These are phyloP conservation scores for Ascaphus truei DNA, from an alignment of 2,113 vertebrate species.

Conservation along the genomic window DNA sequence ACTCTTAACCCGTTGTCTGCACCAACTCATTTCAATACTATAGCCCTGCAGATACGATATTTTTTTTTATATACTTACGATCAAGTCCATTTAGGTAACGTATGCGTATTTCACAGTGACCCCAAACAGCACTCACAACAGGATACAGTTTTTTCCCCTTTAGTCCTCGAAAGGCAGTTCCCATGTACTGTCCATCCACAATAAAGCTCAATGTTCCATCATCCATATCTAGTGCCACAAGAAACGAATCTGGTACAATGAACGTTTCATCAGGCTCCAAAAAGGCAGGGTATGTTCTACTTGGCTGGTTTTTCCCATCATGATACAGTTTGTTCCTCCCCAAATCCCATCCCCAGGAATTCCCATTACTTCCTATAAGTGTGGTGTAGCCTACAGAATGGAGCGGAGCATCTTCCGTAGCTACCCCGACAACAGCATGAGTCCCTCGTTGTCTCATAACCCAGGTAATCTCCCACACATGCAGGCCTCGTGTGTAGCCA, in stretches of 20 bases:
- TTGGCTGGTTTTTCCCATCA: slow-evolving; percentile 90
- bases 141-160: slow-evolving; percentile 96
- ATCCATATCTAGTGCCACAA: slow-evolving; percentile 97
- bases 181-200: slow-evolving; percentile 95
- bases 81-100: slow-evolving; percentile 98
- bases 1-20: too few relatives aligned
- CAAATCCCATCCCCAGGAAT: slow-evolving; percentile 98
- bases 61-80: too few relatives aligned
- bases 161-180: slow-evolving; percentile 90
- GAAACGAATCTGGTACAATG: slow-evolving; percentile 92
- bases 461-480: slow-evolving; percentile 98
- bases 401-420: slow-evolving; percentile 81
- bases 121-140: slow-evolving; percentile 96
- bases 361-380: slow-evolving; percentile 86
- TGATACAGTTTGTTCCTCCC: slow-evolving; percentile 96
- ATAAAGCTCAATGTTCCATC: slow-evolving; percentile 95
- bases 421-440: slow-evolving; percentile 90
- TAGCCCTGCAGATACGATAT: too few relatives aligned
- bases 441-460: slow-evolving; percentile 94
- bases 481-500: slow-evolving; percentile 89
- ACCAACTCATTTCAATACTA: too few relatives aligned
- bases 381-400: slow-evolving; percentile 95
- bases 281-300: slow-evolving; percentile 89
- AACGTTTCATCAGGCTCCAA: slow-evolving; percentile 91
- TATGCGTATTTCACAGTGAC: slow-evolving; percentile 97